phyloP scores from a whole-genome alignment of 2,113 vertebrate species.

The Prunella fulvescens region DNA sequence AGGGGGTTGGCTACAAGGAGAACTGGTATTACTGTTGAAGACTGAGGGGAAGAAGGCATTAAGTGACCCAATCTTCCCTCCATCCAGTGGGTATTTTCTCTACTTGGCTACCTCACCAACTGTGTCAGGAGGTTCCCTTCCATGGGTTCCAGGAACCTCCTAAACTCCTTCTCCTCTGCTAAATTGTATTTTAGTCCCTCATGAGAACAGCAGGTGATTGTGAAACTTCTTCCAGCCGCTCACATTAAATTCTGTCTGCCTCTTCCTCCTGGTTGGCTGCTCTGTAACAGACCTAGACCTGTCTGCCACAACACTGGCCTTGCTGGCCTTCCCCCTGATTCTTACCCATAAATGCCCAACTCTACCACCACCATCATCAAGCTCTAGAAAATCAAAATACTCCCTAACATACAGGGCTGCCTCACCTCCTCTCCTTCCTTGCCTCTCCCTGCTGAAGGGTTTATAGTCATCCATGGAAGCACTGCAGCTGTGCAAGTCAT shows the following conservation, averaged over 20 bases:
- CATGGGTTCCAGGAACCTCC: not conserved
- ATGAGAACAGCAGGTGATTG: fast-evolving
- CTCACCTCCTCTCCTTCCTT: not conserved
- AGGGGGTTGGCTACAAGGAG: not conserved
- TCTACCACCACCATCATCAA: not conserved
- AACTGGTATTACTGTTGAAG: not conserved
- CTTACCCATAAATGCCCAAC: not conserved
- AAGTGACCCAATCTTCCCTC: not conserved
- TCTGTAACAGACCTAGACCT: not conserved
- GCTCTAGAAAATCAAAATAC: not conserved
- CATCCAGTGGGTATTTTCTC: not conserved
- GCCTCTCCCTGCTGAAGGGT: not conserved
- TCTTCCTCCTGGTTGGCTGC: not conserved
- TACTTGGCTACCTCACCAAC: not conserved
- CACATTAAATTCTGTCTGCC: not conserved
- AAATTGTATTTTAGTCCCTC: not conserved
- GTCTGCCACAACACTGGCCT: fast-evolving
- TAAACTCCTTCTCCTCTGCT: not conserved
- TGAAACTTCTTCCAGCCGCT: not conserved
- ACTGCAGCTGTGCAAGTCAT: not conserved
- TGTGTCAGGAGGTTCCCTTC: not conserved
- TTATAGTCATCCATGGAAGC: not conserved
- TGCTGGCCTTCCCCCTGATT: not conserved
- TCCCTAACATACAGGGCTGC: too few relatives aligned
- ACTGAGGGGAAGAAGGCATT: not conserved